Base-by-base conservation (phyloP, 2,888 invertebrate species). In the Amblyteles armatorius region DNA sequence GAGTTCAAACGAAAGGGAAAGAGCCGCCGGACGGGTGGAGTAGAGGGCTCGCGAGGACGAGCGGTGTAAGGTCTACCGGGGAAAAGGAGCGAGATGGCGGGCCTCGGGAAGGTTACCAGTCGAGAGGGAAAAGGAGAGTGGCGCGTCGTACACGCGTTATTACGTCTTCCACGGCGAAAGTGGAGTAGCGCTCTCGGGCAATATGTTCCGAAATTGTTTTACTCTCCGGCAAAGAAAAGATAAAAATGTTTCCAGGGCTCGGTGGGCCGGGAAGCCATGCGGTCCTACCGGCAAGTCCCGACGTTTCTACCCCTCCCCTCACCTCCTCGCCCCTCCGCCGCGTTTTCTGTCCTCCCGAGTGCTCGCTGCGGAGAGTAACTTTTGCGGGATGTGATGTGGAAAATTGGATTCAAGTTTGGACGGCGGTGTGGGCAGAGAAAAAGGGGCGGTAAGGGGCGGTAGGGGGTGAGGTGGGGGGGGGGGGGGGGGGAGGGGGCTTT, bases 301-400 rank as follows among this genome's bases (percentile, higher is more conserved):
- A 22, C 63, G 63, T 74, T 83, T 44, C 79, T 84, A 82, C 84
- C 86, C 87, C 7, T 52, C 22, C 22, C 55, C 19, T 3, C 22
- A 7, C 22, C 55, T 22, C 36, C 55, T 16, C 50, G 3, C 29
- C 50, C 33, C 29, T 63, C 13, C 55, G 55, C 50, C 60, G 11
- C 50, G 29, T 85, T 72, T 60, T 72, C 63, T 69, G 71, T 52
- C 79, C 72, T 76, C 65, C 79, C 80, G 77, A 79, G 60, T 74
- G 82, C 76, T 65, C 72, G 74, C 79, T 69, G 88, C 88, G 89
- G 89, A 91, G 91, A 92, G 91, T 91, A 92, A 91, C 91, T 91
- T 91, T 92, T 91, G 92, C 91, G 91, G 91, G 91, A 91, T 91
- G 91, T 90, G 91, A 91, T 91, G 91, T 91, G 91, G 91, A 91